Percentiles rank a stretch among this genome's conserved stretches.
These are phyloP conservation scores for Passer montanus DNA, from an alignment of 2,113 vertebrate genomes.

Conservation along the genomic window DNA sequence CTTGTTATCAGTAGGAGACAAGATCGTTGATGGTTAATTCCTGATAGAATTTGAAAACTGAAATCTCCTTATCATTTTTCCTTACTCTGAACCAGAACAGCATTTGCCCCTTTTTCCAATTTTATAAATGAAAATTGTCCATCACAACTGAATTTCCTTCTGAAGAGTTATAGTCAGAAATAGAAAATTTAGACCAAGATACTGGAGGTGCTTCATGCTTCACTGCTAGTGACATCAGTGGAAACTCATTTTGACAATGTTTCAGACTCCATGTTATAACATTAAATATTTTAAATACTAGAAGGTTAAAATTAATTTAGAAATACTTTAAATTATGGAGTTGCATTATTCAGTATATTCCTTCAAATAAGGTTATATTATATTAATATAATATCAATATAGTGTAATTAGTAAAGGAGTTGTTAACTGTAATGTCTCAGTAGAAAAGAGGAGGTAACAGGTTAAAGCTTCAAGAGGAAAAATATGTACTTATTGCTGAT, in stretches of 20 bases:
- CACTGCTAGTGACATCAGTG: background rate
- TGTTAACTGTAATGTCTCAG: background rate
- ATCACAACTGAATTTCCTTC: background rate
- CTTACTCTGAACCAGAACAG: background rate
- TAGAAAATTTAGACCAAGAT: background rate
- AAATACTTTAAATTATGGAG: background rate
- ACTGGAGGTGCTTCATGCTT: background rate
- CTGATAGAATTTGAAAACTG: background rate
- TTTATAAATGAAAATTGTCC: background rate
- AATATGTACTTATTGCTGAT: background rate
- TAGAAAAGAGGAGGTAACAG: background rate
- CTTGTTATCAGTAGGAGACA: background rate
- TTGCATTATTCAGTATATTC: background rate
- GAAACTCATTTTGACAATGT: background rate
- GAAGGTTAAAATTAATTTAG: background rate
- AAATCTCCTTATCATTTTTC: background rate
- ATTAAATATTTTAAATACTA: background rate
- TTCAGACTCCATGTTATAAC: background rate
- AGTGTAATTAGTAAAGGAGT: background rate
- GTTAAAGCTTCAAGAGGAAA: background rate
- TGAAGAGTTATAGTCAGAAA: background rate
- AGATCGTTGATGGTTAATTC: background rate
- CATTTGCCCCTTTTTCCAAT: background rate
- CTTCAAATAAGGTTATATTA: background rate
- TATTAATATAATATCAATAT: background rate